Evolutionary conservation across 2,113 vertebrate species (phyloP), one percentile per base, ranked within the genome.

Genomic region (Jacana jacana): DNA sequence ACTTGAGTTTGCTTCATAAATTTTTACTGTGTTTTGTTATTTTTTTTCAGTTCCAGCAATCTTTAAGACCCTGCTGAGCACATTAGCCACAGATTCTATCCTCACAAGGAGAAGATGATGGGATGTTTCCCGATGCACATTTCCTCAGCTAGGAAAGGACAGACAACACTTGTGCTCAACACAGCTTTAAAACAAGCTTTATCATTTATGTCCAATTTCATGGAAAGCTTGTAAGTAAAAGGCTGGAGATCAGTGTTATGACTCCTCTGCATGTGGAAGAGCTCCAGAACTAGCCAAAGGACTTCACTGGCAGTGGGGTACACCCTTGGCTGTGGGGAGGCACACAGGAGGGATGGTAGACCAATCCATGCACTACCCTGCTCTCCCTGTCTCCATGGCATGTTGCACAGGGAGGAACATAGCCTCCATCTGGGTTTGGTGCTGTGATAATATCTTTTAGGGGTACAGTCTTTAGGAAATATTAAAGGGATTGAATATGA

Each of bases 351-450:
- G 19, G 6, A 35, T 2, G 18, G 61, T 63, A 94, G 46, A 10
- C 22, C 0, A 0, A 73, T 39, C 20, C 60, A 19, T 4, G 11
- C 7, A 7, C 27, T 68, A 39, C 12, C 18, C 35, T 17, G 18
- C 33, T 51, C 17, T 31, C 4, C 30, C 14, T 7, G 30, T 52
- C 31, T 37, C 39, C 18, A 20, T 10, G 13, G 17, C 0, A 0
- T 8, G 18, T 9, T 44, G 24, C 22, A 35, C 15, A n/a, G 14
- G 10, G 18, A 35, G 9, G 3, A 70, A 17, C 27, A 4, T 44
- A 33, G 18, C 0, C 30, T 49, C 44, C 16, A 16, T 19, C 9
- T 30, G 23, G 27, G 20, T 25, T 72, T 55, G 46, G 19, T 60
- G 33, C 73, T 71, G 44, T 2, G 1, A 6, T 17, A 39, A 19